Evolutionary conservation across 1,140 invertebrate species (phyloP).

Genomic region (Aphidius ervi): DNA sequence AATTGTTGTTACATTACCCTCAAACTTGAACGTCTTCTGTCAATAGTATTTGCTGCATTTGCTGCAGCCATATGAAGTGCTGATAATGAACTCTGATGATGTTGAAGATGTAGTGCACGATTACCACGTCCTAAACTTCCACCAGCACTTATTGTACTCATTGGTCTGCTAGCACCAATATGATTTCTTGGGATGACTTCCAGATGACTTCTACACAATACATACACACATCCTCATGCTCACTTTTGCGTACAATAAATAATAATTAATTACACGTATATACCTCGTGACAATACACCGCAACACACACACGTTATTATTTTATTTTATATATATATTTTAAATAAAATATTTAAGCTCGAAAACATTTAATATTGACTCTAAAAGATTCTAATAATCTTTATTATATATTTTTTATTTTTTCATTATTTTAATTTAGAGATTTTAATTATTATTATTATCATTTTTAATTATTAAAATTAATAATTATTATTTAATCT

Average conservation of each 20-base stretch:
- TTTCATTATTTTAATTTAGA: conserved; percentile 1
- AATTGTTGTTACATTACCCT: conserved; percentile 35
- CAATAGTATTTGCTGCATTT: conserved; percentile 44
- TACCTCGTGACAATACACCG: conserved; percentile 37
- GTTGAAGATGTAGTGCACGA: conserved; percentile 44
- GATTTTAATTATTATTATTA: neutral
- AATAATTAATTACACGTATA: conserved; percentile 6
- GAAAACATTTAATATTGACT: no score
- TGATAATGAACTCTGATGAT: conserved; percentile 48
- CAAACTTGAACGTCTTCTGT: conserved; percentile 49
- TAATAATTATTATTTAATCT: conserved; percentile 30
- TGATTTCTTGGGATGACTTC: conserved; percentile 49
- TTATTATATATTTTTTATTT: conserved; percentile 8
- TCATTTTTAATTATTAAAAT: neutral
- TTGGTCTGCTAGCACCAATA: conserved; percentile 37
- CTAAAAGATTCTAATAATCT: conserved; percentile 21
- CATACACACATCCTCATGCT: conserved; percentile 47
- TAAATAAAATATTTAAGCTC: neutral
- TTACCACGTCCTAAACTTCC: conserved; percentile 48
- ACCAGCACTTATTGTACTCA: conserved; percentile 45
- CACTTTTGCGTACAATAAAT: conserved; percentile 29
- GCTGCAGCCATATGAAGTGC: conserved; percentile 43
- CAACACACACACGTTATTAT: conserved; percentile 45
- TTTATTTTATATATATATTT: conserved; percentile 14
- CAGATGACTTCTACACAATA: conserved; percentile 49